Evolutionary conservation across 2,797 vertebrate genomes (phyloP), one percentile per base, ranked within the genome.

Genomic region (Chromis chromis): DNA sequence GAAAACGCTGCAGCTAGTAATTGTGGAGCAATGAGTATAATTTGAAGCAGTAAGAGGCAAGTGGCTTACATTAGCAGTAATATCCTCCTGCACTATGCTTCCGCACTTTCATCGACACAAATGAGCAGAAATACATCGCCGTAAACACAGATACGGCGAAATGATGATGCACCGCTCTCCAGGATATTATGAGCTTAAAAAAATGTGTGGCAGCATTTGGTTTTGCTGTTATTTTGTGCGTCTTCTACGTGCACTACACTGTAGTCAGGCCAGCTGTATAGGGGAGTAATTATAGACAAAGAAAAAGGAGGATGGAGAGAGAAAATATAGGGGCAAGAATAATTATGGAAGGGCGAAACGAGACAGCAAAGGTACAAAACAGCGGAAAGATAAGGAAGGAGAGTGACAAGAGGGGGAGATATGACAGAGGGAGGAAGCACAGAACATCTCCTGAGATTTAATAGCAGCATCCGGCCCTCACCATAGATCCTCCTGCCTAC

Each of bases 371-470:
- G 27, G 27, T 52, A 59, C 7, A 71, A 55, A 78, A 31, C 64
- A 58, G 27, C 17, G 79, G 50, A 66, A 36, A 78, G 49, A 56
- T 65, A 68, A 31, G 16, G 21, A 48, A 60, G n/a, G 11, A 57
- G 44, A 56, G 39, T 52, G 64, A 63, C 62, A 73, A 72, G 14
- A 67, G 53, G 13, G 55, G 49, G 56, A 40, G 28, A 71, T 53
- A 50, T 65, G 81, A 79, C 59, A 52, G 69, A 73, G 49, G 52
- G 53, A 67, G 65, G 59, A 77, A 69, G 83, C 70, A 70, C 52
- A 54, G 79, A 71, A 46, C 83, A 63, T 83, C 88, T 87, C 84
- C 60, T 56, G 84, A 82, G 79, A 87, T 87, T 90, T 88, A 89
- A 89, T 76, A 83, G 81, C 78, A 65, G 76, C 77, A 74, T 68